phyloP scores from a whole-genome alignment of 2,888 invertebrate genomes.

The Xestia rhomboidea region DNA sequence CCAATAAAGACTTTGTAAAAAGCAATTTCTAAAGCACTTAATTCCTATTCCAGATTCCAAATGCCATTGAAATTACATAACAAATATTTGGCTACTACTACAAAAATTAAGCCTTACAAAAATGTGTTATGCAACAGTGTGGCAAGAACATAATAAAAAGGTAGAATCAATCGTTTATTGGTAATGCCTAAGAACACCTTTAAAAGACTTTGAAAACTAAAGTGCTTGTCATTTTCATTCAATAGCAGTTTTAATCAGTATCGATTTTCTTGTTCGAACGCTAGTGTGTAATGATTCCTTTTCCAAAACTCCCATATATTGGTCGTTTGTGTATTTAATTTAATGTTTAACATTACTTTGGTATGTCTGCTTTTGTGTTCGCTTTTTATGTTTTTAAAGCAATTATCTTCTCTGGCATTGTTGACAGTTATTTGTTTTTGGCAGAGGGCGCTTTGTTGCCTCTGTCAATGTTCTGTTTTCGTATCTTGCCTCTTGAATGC shows the following conservation, averaged over 20 bases:
- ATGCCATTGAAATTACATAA: neutral
- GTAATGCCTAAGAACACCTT: neutral
- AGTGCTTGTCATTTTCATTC: conserved; percentile 3
- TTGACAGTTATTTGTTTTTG: conserved; percentile 5
- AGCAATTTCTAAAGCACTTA: neutral
- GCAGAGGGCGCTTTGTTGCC: conserved; percentile 25
- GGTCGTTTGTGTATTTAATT: conserved; percentile 59
- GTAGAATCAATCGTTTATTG: neutral
- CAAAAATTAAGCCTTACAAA: neutral
- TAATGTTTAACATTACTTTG: conserved; percentile 61
- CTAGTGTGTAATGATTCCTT: conserved; percentile 51
- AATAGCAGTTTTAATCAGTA: conserved; percentile 1
- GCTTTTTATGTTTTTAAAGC: conserved; percentile 30
- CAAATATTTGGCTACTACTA: neutral
- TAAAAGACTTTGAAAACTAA: neutral
- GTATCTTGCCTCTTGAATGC: conserved; percentile 39
- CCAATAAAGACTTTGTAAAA: neutral
- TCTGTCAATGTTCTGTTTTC: conserved; percentile 6
- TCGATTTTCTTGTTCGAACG: neutral
- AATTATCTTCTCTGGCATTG: neutral
- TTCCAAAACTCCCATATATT: conserved; percentile 51
- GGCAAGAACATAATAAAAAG: neutral
- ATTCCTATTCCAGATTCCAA: neutral
- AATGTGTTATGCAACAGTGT: conserved; percentile 7
- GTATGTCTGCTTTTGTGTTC: conserved; percentile 67